phyloP scores from a whole-genome alignment of 2,888 invertebrate species.

The Pammene aurita region DNA sequence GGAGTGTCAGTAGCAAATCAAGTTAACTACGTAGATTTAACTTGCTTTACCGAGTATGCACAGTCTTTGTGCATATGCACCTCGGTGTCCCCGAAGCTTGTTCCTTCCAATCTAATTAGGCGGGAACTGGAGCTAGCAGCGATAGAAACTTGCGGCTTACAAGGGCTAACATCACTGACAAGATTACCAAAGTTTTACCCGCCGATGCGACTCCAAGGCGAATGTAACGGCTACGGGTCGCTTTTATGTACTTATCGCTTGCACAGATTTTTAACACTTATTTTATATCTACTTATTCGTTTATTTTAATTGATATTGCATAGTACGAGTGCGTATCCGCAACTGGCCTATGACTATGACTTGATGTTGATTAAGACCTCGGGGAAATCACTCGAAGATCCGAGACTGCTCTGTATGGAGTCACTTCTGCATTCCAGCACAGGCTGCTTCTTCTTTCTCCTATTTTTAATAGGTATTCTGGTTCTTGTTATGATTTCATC shows the following conservation, averaged over 20 bases:
- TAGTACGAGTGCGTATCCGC: too few relatives aligned
- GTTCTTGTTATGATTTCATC: too few relatives aligned
- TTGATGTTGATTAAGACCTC: too few relatives aligned
- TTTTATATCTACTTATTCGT: too few relatives aligned
- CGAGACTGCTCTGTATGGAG: too few relatives aligned
- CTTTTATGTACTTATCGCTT: conserved; percentile 14
- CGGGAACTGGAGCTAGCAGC: conserved; percentile 62
- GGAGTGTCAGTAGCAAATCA: background rate
- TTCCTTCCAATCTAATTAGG: conserved; percentile 69
- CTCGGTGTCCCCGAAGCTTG: conserved; percentile 50
- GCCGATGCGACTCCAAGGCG: conserved; percentile 43
- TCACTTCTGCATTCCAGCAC: too few relatives aligned
- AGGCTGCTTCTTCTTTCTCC: too few relatives aligned
- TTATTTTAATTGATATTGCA: too few relatives aligned
- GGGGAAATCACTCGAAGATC: too few relatives aligned
- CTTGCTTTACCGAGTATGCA: conserved; percentile 38
- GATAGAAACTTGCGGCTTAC: conserved; percentile 67
- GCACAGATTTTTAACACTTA: too few relatives aligned
- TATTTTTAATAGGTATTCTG: too few relatives aligned
- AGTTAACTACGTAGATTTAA: conserved; percentile 19
- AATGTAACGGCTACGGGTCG: conserved; percentile 5
- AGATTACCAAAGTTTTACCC: conserved; percentile 66
- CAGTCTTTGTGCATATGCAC: conserved; percentile 50
- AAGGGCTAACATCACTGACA: conserved; percentile 61
- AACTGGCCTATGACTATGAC: too few relatives aligned